phyloP scores from a whole-genome alignment of 2,888 invertebrate genomes.

The Boloria euphrosyne region DNA sequence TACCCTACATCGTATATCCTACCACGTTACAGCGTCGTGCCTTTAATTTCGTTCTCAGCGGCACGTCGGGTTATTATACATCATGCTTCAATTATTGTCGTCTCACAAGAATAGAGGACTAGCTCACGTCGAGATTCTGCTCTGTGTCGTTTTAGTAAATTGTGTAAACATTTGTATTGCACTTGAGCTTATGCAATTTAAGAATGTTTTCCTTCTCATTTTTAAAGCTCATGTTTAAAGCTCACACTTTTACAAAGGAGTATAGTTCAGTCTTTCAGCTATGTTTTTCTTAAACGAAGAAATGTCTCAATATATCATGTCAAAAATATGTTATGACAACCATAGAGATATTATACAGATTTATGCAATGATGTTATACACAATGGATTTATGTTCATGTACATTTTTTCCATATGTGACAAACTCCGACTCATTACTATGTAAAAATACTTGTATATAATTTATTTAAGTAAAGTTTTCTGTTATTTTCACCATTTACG shows the following conservation, averaged over 20 bases:
- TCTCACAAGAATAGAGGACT: conserved; percentile 52
- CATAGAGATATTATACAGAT: no score
- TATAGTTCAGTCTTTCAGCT: no score
- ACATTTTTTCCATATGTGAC: no score
- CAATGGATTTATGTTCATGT: no score
- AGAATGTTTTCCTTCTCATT: conserved; percentile 21
- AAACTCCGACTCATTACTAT: no score
- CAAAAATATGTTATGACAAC: no score
- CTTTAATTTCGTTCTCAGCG: conserved; percentile 64
- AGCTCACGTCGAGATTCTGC: conserved; percentile 40
- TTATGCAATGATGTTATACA: no score
- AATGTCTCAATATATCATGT: no score
- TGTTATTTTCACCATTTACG: not conserved
- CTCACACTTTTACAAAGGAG: no score
- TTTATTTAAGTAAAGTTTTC: not conserved
- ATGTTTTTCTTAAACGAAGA: no score
- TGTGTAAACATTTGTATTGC: conserved; percentile 40
- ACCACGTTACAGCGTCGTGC: conserved; percentile 52
- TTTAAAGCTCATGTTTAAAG: not conserved
- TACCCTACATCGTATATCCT: conserved; percentile 38
- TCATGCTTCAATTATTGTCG: conserved; percentile 64
- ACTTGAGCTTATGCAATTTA: conserved; percentile 25
- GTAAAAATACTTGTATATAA: no score
- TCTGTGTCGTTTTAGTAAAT: conserved; percentile 37
- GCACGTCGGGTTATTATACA: conserved; percentile 54